Conservation (phyloP, 2,797 vertebrate species). For the Cercopithecus neglectus region DNA sequence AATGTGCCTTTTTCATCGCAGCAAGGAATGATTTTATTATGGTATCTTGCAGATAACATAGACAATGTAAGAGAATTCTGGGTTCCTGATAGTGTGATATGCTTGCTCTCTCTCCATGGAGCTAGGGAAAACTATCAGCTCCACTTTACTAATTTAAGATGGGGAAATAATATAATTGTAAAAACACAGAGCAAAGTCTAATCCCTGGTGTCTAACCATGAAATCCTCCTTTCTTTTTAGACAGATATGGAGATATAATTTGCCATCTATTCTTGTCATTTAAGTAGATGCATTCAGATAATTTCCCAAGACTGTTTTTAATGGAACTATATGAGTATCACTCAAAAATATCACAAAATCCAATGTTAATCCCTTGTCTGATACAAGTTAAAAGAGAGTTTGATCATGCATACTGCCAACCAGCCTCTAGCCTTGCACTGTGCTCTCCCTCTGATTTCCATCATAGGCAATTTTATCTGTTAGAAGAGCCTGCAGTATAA, state of each 20-base stretch:
- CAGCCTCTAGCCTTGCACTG: constrained; percentile 35
- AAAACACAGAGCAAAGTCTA: constrained; percentile 29
- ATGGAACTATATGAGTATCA: constrained; percentile 58
- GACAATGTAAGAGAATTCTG: background rate
- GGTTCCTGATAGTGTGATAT: background rate
- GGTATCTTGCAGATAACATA: background rate
- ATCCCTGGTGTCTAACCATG: constrained; percentile 13
- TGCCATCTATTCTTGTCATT: constrained; percentile 31
- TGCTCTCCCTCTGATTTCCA: constrained; percentile 33
- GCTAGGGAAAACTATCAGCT: background rate
- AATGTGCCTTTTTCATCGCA: background rate
- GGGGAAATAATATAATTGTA: constrained; percentile 47
- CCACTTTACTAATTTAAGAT: constrained; percentile 32
- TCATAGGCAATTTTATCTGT: constrained; percentile 56
- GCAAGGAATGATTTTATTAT: background rate
- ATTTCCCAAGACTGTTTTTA: constrained; percentile 68
- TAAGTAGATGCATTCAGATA: constrained; percentile 58
- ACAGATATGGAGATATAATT: constrained; percentile 37
- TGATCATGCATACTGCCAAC: constrained; percentile 61
- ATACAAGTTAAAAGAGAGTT: constrained; percentile 60
- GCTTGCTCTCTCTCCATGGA: background rate
- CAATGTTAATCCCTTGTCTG: constrained; percentile 64
- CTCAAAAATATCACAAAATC: constrained; percentile 69
- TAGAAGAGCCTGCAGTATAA: constrained; percentile 56
- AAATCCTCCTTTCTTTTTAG: background rate